Evolutionary conservation across 2,113 vertebrate species (phyloP).

Genomic region (Meleagris gallopavo): DNA sequence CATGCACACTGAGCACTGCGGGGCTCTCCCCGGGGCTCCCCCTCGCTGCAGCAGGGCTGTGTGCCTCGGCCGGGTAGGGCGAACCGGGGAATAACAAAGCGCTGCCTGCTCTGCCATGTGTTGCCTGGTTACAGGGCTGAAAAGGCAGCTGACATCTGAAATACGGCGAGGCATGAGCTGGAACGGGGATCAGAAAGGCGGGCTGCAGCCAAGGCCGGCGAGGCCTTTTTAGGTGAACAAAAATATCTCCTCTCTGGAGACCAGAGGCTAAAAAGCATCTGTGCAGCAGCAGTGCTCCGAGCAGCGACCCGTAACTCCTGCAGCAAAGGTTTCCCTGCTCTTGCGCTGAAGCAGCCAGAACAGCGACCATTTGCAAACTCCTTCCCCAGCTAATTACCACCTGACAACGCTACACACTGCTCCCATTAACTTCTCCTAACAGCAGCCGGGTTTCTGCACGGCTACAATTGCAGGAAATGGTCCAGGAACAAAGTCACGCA

Average conservation of each 20-base stretch:
- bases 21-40: neutral
- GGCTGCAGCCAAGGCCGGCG: neutral
- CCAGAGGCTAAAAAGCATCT: neutral
- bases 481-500: conserved; percentile 34
- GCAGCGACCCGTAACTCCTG: neutral
- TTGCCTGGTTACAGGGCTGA: conserved; percentile 64
- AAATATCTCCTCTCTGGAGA: neutral
- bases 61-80: neutral
- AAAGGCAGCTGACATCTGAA: conserved; percentile 38
- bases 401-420: neutral
- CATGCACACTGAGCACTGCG: too few relatives aligned
- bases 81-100: conserved; percentile 32
- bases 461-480: conserved; percentile 32
- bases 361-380: neutral
- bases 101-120: conserved; percentile 1
- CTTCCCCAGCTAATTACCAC: neutral
- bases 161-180: neutral
- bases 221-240: neutral
- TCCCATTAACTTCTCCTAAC: neutral
- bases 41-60: neutral
- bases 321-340: neutral
- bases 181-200: neutral
- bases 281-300: fast-evolving
- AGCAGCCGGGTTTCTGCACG: neutral
- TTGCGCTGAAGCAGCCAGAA: neutral